Conservation (phyloP, 2,888 invertebrate species). For the Rhamphomyia laevipes region DNA sequence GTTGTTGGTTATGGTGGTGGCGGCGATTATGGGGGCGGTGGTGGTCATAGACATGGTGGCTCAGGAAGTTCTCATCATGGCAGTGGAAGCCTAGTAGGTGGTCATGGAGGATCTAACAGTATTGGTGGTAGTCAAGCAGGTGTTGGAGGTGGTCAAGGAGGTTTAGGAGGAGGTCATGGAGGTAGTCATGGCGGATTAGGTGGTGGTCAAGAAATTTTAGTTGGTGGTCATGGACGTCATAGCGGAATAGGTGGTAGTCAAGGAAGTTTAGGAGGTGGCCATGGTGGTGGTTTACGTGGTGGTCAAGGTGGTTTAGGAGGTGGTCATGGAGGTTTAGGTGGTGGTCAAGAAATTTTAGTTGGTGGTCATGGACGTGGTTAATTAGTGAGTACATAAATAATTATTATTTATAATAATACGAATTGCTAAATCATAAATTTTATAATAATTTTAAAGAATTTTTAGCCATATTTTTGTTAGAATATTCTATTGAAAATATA, state of each 20-base stretch:
- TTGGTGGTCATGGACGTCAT: too few relatives aligned
- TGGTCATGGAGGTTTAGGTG: background rate
- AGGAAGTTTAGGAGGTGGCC: background rate
- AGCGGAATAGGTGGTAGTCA: background rate
- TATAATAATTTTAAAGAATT: too few relatives aligned
- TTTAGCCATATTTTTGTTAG: too few relatives aligned
- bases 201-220: too few relatives aligned
- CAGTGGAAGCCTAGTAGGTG: constrained; percentile 10
- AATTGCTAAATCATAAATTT: too few relatives aligned
- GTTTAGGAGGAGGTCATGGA: background rate
- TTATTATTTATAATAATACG: too few relatives aligned
- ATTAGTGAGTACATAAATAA: too few relatives aligned
- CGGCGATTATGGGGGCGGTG: constrained; percentile 4
- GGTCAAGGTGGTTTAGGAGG: constrained; percentile 15
- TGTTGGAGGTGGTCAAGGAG: background rate
- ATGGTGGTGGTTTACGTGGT: constrained; percentile 14
- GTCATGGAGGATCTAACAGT: constrained; percentile 1
- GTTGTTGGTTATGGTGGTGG: constrained; percentile 9
- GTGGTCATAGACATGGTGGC: background rate
- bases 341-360: background rate
- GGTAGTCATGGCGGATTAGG: too few relatives aligned
- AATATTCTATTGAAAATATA: too few relatives aligned
- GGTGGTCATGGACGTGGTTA: background rate
- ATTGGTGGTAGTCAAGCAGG: background rate
- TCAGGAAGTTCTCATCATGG: background rate